Conservation (phyloP, 1,140 invertebrate genomes). For the Pseudomyrmex gracilis region DNA sequence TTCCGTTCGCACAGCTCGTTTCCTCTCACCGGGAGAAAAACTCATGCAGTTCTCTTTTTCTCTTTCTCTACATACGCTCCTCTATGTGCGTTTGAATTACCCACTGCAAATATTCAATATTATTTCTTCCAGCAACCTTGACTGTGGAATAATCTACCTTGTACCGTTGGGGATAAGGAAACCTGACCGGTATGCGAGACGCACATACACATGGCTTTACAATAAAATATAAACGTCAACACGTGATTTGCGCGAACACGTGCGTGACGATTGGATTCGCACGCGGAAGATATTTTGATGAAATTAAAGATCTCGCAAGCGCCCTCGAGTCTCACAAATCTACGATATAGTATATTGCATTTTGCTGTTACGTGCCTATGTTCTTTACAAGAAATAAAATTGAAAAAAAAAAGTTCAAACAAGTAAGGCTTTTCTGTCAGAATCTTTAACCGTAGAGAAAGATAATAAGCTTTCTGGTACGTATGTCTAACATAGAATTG, state of each 20-base stretch:
- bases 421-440: background rate
- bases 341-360: background rate
- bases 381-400: too few species aligned
- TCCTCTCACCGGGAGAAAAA: conserved; percentile 29
- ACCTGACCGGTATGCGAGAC: conserved; percentile 30
- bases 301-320: background rate
- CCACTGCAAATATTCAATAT: conserved; percentile 36
- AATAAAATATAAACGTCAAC: conserved; percentile 1
- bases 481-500: conserved; percentile 10
- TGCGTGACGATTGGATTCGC: background rate
- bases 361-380: too few species aligned
- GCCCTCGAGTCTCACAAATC: background rate
- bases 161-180: conserved; percentile 17
- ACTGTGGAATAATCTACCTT: conserved; percentile 59
- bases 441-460: background rate
- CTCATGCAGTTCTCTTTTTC: background rate
- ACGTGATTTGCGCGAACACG: conserved; percentile 1
- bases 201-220: conserved; percentile 4
- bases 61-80: background rate
- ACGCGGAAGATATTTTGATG: background rate
- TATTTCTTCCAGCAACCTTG: conserved; percentile 58
- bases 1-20: conserved; percentile 32
- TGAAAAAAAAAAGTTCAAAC: background rate
- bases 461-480: conserved; percentile 32
- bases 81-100: conserved; percentile 1